Base-by-base conservation (phyloP, 1,140 invertebrate species). In the Neodiprion virginianus region DNA sequence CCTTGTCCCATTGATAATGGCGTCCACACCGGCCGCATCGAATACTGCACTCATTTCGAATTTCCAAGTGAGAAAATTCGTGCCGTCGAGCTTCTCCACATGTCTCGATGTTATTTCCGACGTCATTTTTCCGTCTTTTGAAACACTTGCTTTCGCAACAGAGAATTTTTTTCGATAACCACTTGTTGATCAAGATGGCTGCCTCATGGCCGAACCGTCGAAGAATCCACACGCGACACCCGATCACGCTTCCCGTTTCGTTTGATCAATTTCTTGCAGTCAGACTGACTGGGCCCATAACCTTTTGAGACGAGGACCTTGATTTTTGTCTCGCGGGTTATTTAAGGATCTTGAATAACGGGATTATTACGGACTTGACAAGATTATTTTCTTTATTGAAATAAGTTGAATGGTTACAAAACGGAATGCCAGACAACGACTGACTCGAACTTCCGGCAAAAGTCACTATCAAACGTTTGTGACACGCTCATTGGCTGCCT, bases 251-350 rank as follows among this genome's bases (percentile, higher is more conserved):
- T 10, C 53, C 10, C 53, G 40, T 8, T 48, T 74, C 28, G 28
- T 72, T 71, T 49, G 8, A 53, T 40, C 21, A 71, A 72, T 23
- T n/a, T 28, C 49, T 47, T 48, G 48, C 48, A 68, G 17, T 7
- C 8, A 69, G 40, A 40, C 8, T 69, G 28, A 23, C 71, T 76
- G 75, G 72, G 71, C 75, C 67, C 71, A 76, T 76, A 76, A 76
- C 75, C 75, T 76, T 28, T 73, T 76, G 72, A 65, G 17, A 17
- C 17, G 17, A 17, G 17, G 17, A 17, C 17, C 17, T 17, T 17
- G 17, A 17, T 17, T 17, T 17, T 17, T 17, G 17, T 17, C 17
- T 17, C 17, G 17, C 17, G 17, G 17, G 17, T 17, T 17, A 17
- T 17, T 17, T 0, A 17, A 17, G 17, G 17, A 17, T 17, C 17